These are phyloP conservation scores for Ictalurus furcatus DNA, from an alignment of 2,113 vertebrate species.

Conservation along the genomic window DNA sequence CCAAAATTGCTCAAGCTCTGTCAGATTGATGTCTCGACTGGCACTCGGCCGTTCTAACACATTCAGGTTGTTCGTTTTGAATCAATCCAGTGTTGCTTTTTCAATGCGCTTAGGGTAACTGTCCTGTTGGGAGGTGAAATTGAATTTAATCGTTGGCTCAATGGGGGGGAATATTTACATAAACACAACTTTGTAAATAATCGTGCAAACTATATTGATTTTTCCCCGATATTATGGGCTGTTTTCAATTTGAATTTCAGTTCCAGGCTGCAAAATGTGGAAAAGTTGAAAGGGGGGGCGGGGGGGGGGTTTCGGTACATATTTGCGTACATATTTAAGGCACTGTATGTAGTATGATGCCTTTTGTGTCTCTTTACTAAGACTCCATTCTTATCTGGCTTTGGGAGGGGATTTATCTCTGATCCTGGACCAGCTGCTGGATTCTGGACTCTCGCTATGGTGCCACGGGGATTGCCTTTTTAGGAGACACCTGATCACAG, in stretches of 20 bases:
- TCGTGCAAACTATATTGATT: neutral
- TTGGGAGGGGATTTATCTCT: slow-evolving; percentile 52
- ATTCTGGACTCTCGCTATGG: slow-evolving; percentile 68
- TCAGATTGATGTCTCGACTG: neutral
- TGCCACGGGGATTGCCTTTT: slow-evolving; percentile 79
- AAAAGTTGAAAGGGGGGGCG: neutral
- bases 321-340: too few species aligned
- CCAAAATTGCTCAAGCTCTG: neutral
- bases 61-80: neutral
- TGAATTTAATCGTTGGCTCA: neutral
- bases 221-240: neutral
- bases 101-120: neutral
- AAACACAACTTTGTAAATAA: neutral
- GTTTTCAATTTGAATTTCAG: neutral
- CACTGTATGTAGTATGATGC: neutral
- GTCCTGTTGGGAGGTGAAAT: neutral
- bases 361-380: slow-evolving; percentile 33
- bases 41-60: neutral
- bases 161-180: neutral
- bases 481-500: slow-evolving; percentile 71
- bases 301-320: too few species aligned
- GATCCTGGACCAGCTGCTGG: slow-evolving; percentile 69
- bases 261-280: neutral
- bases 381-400: slow-evolving; percentile 58
- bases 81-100: neutral